Evolutionary conservation across 2,888 invertebrate genomes (phyloP).

Genomic region (Monochamus alternatus): DNA sequence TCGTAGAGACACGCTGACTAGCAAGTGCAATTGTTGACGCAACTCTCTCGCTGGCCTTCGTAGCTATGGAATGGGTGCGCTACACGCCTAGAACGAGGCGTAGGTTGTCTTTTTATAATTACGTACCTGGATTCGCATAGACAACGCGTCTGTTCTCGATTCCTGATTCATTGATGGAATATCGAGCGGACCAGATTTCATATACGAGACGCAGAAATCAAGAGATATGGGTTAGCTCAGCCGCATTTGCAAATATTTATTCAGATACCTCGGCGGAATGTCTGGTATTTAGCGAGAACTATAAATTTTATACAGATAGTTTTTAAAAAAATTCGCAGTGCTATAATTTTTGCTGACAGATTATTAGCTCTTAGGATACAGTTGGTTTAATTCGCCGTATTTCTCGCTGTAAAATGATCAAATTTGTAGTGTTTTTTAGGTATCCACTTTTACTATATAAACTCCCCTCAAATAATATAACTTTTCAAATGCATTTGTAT

Average conservation of each 20-base stretch:
- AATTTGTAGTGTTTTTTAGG: too few relatives aligned
- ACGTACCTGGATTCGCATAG: conserved; percentile 56
- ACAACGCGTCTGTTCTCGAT: conserved; percentile 55
- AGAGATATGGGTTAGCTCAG: background rate
- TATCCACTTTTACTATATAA: too few relatives aligned
- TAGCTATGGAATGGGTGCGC: conserved; percentile 62
- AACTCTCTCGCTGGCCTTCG: conserved; percentile 60
- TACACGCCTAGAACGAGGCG: conserved; percentile 64
- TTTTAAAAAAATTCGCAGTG: too few relatives aligned
- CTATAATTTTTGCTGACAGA: too few relatives aligned
- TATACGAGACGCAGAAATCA: background rate
- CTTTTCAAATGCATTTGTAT: too few relatives aligned
- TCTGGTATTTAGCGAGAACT: background rate
- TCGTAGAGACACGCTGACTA: conserved; percentile 60
- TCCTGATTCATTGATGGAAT: conserved; percentile 55
- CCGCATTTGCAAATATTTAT: background rate
- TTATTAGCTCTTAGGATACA: too few relatives aligned
- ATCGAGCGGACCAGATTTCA: conserved; percentile 27
- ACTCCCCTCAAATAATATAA: too few relatives aligned
- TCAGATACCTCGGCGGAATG: background rate
- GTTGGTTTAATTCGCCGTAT: too few relatives aligned
- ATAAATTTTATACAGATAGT: background rate
- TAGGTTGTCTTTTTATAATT: conserved; percentile 51
- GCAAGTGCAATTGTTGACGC: conserved; percentile 61
- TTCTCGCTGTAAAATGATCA: too few relatives aligned